A percentile compares a stretch with the other conserved stretches of the same genome.
These are phyloP conservation scores for Syrphus vitripennis DNA, from an alignment of 2,888 invertebrate genomes.

Conservation along the genomic window DNA sequence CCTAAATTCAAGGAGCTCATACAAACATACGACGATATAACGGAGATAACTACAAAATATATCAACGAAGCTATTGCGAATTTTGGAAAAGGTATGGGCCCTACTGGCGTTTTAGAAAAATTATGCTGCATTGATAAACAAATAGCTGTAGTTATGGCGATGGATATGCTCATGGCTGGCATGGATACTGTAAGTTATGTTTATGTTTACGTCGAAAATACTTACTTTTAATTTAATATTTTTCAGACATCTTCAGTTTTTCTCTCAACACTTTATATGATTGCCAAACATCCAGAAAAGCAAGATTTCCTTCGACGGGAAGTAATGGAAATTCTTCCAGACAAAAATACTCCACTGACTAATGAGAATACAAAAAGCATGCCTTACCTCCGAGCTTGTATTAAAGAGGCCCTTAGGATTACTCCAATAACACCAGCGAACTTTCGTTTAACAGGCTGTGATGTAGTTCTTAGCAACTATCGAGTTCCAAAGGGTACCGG, in stretches of 20 bases:
- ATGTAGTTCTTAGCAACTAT: conserved; percentile 85
- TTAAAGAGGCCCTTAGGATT: conserved; percentile 87
- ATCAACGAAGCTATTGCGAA: conserved; percentile 78
- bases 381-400: conserved; percentile 87
- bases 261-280: conserved; percentile 75
- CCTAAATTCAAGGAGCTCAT: conserved; percentile 76
- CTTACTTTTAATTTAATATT: conserved; percentile 37
- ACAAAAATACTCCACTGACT: conserved; percentile 79
- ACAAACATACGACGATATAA: conserved; percentile 76
- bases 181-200: conserved; percentile 85
- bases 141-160: conserved; percentile 86
- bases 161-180: conserved; percentile 88
- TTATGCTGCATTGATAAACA: conserved; percentile 84
- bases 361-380: conserved; percentile 81
- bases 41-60: conserved; percentile 77
- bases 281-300: conserved; percentile 85
- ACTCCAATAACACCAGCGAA: conserved; percentile 85
- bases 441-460: conserved; percentile 83
- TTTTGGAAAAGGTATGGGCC: conserved; percentile 65
- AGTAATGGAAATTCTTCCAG: conserved; percentile 80
- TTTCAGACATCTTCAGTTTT: conserved; percentile 78
- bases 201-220: not conserved
- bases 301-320: conserved; percentile 86
- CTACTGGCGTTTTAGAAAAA: conserved; percentile 84
- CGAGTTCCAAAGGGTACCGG: conserved; percentile 86